phyloP scores from a whole-genome alignment of 1,140 invertebrate species.

The Tetramorium simillimum region DNA sequence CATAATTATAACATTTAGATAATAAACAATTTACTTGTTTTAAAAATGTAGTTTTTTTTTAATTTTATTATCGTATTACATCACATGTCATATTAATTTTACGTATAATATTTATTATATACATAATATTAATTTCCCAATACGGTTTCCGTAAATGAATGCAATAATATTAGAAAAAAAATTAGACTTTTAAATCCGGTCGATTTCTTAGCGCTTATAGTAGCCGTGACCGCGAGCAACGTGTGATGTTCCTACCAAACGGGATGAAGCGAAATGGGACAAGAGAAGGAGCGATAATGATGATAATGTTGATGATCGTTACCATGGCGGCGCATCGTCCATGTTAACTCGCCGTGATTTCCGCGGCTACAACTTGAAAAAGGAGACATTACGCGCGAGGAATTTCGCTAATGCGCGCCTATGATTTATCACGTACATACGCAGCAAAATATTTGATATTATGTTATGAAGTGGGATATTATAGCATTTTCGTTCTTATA shows the following conservation, averaged over 20 bases:
- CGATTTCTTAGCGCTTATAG: conserved; percentile 37
- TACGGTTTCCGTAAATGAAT: not conserved
- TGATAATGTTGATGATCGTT: conserved; percentile 84
- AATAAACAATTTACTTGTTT: not conserved
- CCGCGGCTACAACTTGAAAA: conserved; percentile 55
- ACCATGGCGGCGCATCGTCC: conserved; percentile 76
- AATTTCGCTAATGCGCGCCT: conserved; percentile 74
- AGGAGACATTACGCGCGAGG: conserved; percentile 66
- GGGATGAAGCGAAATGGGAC: conserved; percentile 69
- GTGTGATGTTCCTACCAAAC: conserved; percentile 68
- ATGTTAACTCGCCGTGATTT: conserved; percentile 70
- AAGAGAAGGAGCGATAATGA: conserved; percentile 79
- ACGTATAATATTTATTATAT: not conserved
- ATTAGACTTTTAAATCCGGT: not conserved
- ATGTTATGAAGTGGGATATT: conserved; percentile 28
- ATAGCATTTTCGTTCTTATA: conserved; percentile 27
- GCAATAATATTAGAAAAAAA: not conserved
- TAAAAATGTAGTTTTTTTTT: not conserved
- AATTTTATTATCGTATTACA: not conserved
- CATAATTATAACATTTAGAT: not conserved
- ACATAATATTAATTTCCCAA: not conserved
- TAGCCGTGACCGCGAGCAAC: conserved; percentile 79
- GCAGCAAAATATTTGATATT: conserved; percentile 56
- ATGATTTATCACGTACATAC: conserved; percentile 76
- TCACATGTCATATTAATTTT: not conserved